Evolutionary conservation across 2,113 vertebrate genomes (phyloP), one percentile per base, ranked within the genome.

Genomic region (Lamprologus tigripictilis): DNA sequence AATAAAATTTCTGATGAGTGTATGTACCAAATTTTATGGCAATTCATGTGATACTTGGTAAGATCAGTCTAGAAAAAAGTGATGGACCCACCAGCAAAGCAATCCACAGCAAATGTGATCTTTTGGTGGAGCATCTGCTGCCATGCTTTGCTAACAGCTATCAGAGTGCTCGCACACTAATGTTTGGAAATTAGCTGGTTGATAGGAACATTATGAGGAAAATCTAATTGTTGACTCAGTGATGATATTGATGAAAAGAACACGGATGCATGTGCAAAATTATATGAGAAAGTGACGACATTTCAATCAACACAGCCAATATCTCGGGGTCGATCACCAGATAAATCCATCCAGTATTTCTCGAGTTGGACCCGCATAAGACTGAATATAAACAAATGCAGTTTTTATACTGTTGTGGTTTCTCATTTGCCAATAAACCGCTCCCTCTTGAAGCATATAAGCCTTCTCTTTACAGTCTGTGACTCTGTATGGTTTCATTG

Each of bases 401-500:
- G 23, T 81, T 73, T 76, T 80, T 76, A 68, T 61, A 45, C 17
- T 71, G 45, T 85, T 88, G 37, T 86, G 76, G 86, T 90, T 92
- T 79, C 19, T 84, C 37, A 81, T 47, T 57, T 19, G 35, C 28
- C 45, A 53, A 61, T 73, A 42, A 49, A 61, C 31, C 3, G 45
- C 76, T 81, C 51, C 76, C 78, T 90, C 45, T 28, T 19, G 31
- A 57, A 61, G 76, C 45, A 85, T 66, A 78, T 28, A 45, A 23
- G 33, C 37, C 53, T 84, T 26, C 45, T 84, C 28, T 31, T 40
- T 79, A 9, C 61, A 85, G 31, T 80, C 66, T 80, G 47, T 83
- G 82, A 85, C 63, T 89, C 80, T 71, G 28, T 53, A 42, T 79
- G 83, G 61, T 42, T 90, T 87, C 89, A 89, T 87, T 87, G 90